Conservation (phyloP, 37 sponge, comb jelly and placozoan species). For the Oopsacas minuta region DNA sequence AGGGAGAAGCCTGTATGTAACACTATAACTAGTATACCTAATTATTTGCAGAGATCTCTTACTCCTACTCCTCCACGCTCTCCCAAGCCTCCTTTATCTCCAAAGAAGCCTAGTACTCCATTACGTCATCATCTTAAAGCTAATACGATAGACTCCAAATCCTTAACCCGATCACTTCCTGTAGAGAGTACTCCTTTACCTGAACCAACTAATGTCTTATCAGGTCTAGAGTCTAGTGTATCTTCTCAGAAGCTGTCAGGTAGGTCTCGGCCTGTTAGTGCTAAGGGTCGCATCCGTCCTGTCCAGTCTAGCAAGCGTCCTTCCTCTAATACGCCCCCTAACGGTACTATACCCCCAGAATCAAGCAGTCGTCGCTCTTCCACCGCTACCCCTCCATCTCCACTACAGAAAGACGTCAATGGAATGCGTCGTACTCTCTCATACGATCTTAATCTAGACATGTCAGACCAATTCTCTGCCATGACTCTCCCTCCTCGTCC, state of each 20-base stretch:
- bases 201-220: neutral
- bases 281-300: slow-evolving; percentile 10
- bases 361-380: neutral
- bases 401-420: neutral
- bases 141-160: neutral
- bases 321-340: neutral
- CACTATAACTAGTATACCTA: neutral
- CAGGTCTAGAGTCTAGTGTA: neutral
- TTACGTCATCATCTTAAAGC: neutral
- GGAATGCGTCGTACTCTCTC: slow-evolving; percentile 2
- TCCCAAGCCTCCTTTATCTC: neutral
- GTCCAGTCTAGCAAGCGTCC: neutral
- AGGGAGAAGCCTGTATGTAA: neutral
- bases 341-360: neutral
- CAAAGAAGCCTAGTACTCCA: neutral
- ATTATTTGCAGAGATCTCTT: neutral
- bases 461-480: slow-evolving; percentile 5
- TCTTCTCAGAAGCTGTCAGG: neutral
- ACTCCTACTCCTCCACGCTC: neutral
- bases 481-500: neutral
- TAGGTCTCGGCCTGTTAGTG: neutral
- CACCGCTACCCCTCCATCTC: neutral
- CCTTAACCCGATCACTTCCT: neutral
- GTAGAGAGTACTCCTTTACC: neutral
- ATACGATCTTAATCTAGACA: neutral